These are phyloP conservation scores for Larimichthys polyactis DNA, from an alignment of 2,113 vertebrate species.

Conservation along the genomic window DNA sequence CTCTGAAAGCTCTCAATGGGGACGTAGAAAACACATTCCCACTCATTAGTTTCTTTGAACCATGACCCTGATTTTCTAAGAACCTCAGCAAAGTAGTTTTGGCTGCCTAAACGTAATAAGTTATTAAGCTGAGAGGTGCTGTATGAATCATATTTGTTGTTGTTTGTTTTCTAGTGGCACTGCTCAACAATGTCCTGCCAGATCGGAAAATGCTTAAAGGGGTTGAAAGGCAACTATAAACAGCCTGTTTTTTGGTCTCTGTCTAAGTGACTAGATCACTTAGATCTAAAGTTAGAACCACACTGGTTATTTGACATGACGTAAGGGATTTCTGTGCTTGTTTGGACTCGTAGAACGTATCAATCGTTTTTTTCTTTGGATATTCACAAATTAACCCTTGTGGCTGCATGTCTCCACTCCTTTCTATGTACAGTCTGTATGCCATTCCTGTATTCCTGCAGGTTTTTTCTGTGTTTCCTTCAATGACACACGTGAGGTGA, in stretches of 20 bases:
- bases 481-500: slow-evolving; percentile 29
- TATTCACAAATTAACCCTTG: not conserved
- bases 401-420: not conserved
- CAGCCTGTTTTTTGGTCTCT: not conserved
- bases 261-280: not conserved
- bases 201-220: not conserved
- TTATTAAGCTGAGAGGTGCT: not conserved
- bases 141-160: not conserved
- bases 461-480: slow-evolving; percentile 27
- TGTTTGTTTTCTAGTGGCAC: not conserved
- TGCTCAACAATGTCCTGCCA: not conserved
- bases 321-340: not conserved
- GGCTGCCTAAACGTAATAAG: not conserved
- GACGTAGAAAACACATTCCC: not conserved
- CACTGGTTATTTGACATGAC: not conserved
- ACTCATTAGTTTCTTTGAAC: not conserved
- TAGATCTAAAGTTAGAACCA: not conserved
- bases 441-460: slow-evolving; percentile 21
- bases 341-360: too few relatives aligned
- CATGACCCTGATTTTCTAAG: not conserved
- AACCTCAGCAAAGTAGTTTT: not conserved
- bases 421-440: not conserved
- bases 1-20: not conserved
- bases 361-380: not conserved
- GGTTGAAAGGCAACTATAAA: not conserved